These are phyloP conservation scores for Lanistes nyassanus DNA, from an alignment of 1,140 invertebrate genomes.

Conservation along the genomic window DNA sequence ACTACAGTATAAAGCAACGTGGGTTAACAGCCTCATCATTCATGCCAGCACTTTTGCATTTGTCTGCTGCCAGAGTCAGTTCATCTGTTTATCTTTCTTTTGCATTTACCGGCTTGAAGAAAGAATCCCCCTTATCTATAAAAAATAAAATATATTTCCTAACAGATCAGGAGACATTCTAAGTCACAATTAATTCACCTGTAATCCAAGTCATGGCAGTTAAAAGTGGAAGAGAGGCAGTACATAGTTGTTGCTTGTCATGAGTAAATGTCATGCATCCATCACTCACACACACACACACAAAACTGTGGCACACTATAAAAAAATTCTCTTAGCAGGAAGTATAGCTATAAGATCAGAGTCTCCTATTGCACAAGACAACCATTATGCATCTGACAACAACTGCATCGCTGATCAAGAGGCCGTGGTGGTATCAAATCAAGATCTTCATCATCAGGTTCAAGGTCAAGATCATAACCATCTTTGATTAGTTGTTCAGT, in stretches of 20 bases:
- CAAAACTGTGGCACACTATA: no score
- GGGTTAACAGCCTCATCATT: no score
- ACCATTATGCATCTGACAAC: conserved; percentile 55
- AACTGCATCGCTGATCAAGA: conserved; percentile 65
- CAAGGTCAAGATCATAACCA: conserved; percentile 67
- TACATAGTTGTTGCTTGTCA: conserved; percentile 1
- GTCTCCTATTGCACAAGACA: conserved; percentile 32
- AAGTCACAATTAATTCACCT: no score
- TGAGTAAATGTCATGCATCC: background rate
- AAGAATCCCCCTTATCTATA: no score
- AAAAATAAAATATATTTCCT: no score
- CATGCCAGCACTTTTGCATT: no score
- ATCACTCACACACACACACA: background rate
- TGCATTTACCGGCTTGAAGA: no score
- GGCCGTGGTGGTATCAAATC: conserved; percentile 69
- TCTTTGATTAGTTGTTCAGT: conserved; percentile 66
- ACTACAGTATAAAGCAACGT: no score
- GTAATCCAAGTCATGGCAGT: background rate
- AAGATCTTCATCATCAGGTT: conserved; percentile 73
- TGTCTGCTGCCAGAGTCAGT: no score
- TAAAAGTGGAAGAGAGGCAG: background rate
- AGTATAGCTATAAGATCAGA: background rate
- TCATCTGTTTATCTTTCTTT: no score
- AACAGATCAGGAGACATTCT: no score
- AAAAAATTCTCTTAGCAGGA: background rate